Evolutionary conservation across 2,113 vertebrate genomes (phyloP).

Genomic region (Catagonus wagneri): DNA sequence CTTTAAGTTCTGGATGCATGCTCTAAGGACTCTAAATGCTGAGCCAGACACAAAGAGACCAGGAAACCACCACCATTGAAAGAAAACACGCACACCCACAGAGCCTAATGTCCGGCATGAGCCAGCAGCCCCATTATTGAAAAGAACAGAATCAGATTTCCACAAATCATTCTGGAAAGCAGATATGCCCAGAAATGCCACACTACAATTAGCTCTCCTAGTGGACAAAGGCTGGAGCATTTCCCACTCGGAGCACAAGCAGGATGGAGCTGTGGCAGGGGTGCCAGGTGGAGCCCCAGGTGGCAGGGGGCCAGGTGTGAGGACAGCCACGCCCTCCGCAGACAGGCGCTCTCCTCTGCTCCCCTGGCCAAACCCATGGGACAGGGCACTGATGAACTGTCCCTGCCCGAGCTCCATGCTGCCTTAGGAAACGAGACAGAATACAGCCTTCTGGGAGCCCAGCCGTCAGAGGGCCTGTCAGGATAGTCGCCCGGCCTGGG

Average conservation of each 20-base stretch:
- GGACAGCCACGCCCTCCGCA: not conserved
- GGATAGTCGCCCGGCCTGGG: not conserved
- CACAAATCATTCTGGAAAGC: not conserved
- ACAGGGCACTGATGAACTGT: not conserved
- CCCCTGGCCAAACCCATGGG: not conserved
- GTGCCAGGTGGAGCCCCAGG: not conserved
- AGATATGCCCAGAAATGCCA: not conserved
- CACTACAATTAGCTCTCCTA: conserved; percentile 50
- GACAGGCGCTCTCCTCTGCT: not conserved
- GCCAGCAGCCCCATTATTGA: not conserved
- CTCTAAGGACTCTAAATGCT: not conserved
- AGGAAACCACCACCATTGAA: not conserved
- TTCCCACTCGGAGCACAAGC: not conserved
- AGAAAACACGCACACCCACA: not conserved
- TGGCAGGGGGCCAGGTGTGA: not conserved
- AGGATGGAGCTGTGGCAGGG: not conserved
- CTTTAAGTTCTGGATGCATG: not conserved
- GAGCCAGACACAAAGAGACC: not conserved
- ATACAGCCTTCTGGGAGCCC: too few relatives aligned
- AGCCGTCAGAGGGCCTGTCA: not conserved
- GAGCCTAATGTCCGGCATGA: not conserved
- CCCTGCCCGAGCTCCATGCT: not conserved
- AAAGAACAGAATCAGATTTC: conserved; percentile 60
- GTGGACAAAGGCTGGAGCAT: conserved; percentile 15
- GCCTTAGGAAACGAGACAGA: not conserved